Evolutionary conservation across 2,797 vertebrate species (phyloP), one percentile per base, ranked within the genome.

Genomic region (Monodelphis domestica): DNA sequence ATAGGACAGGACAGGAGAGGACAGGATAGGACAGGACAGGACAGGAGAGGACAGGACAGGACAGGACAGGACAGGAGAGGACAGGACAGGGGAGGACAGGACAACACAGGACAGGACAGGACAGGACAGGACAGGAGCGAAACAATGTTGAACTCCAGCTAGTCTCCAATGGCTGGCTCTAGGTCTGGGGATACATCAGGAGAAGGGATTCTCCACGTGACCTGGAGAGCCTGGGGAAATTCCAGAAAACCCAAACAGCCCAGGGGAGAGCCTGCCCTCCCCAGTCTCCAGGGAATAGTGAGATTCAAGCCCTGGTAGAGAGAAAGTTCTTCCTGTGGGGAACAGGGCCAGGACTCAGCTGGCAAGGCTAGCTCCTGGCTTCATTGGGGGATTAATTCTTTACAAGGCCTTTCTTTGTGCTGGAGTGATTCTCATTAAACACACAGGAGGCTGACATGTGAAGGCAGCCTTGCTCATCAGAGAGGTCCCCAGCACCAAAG

Each of bases 351-450:
- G 70, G 70, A 50, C 70, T 84, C 70, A 84, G 70, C 70, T 84
- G 70, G 70, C 70, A 84, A 45, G 33, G 70, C 70, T 26, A 84
- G 38, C 38, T 84, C 70, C 70, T 26, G 38, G 70, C 70, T 84
- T 45, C 70, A 45, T 50, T 84, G 38, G 38, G 50, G 38, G 70
- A 26, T 84, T 84, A 84, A 84, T 84, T 84, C 70, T 84, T 50
- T 84, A 84, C 70, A 84, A 84, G 70, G 38, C 38, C 38, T 38
- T 84, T 84, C 70, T 84, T 84, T 84, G 70, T 84, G 38, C 33
- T 45, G 70, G 70, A 84, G 70, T 84, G 38, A 84, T 84, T 84
- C 70, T 84, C 70, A 84, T 84, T 84, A 84, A 84, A 84, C 70
- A 28, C 70, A 84, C 38, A 84, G 70, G 70, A 84, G 70, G 70